phyloP scores from a whole-genome alignment of 1,140 invertebrate genomes.

The Cardiocondyla obscurior region DNA sequence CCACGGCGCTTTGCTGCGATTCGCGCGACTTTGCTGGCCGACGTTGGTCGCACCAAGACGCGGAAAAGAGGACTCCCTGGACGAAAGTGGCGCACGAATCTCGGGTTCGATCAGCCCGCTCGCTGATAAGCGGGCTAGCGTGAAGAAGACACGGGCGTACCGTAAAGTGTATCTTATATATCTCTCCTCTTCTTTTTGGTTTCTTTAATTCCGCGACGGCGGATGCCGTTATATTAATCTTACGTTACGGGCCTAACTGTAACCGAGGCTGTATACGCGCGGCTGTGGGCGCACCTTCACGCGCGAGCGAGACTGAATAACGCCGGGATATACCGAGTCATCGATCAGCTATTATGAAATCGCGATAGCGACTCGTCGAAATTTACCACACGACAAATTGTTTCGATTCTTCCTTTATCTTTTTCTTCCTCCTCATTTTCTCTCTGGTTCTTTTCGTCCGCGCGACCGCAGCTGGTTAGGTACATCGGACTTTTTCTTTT shows the following conservation, averaged over 20 bases:
- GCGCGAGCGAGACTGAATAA: background rate
- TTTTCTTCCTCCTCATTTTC: background rate
- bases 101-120: constrained; percentile 68
- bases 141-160: constrained; percentile 56
- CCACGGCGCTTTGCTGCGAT: too few relatives aligned
- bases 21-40: background rate
- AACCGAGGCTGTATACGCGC: constrained; percentile 41
- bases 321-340: constrained; percentile 2
- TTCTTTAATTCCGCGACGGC: constrained; percentile 66
- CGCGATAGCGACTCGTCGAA: background rate
- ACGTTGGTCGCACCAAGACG: background rate
- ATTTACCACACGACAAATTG: background rate
- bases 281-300: constrained; percentile 23
- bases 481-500: too few relatives aligned
- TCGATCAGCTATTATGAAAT: constrained; percentile 27
- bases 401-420: background rate
- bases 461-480: background rate
- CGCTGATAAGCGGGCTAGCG: background rate
- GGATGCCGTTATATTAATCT: constrained; percentile 75
- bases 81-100: constrained; percentile 65
- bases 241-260: constrained; percentile 70
- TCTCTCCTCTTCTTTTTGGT: constrained; percentile 72
- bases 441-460: background rate
- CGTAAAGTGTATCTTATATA: background rate
- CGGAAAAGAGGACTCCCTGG: constrained; percentile 11